These are phyloP conservation scores for Thunnus maccoyii DNA, from an alignment of 2,113 vertebrate species.

Conservation along the genomic window DNA sequence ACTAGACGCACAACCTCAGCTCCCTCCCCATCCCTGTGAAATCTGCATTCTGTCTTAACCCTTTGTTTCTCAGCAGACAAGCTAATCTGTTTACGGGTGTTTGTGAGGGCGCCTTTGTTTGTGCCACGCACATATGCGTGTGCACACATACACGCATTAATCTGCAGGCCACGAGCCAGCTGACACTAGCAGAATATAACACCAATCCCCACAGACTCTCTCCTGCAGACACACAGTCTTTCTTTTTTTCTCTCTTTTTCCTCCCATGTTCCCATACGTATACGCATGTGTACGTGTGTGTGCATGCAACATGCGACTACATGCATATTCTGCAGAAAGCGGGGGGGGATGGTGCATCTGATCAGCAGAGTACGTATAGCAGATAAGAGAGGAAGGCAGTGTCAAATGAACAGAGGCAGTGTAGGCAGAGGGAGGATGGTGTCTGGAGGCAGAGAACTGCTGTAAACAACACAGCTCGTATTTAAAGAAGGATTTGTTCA, in stretches of 20 bases:
- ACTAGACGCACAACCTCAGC: conserved; percentile 37
- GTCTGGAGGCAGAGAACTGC: conserved; percentile 66
- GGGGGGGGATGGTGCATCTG: conserved; percentile 69
- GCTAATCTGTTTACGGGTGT: conserved; percentile 84
- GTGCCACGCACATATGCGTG: conserved; percentile 56
- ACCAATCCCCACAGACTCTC: conserved; percentile 70
- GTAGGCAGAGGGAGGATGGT: conserved; percentile 54
- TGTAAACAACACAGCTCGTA: conserved; percentile 72
- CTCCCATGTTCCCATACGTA: conserved; percentile 33
- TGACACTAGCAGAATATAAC: conserved; percentile 83
- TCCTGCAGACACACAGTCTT: conserved; percentile 15
- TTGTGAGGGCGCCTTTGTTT: conserved; percentile 81
- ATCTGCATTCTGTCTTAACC: conserved; percentile 83
- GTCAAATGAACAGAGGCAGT: conserved; percentile 59
- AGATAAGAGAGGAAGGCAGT: conserved; percentile 78
- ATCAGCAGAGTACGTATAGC: conserved; percentile 66
- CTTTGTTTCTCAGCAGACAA: conserved; percentile 81
- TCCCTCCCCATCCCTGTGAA: conserved; percentile 79
- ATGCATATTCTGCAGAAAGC: conserved; percentile 42
- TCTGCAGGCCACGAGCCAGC: conserved; percentile 81
- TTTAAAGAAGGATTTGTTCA: conserved; percentile 79
- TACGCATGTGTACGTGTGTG: conserved; percentile 27
- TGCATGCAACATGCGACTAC: conserved; percentile 50
- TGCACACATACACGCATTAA: conserved; percentile 60
- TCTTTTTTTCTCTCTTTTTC: conserved; percentile 28